Percentiles rank a stretch among this genome's conserved stretches.
These are phyloP conservation scores for Halocynthia roretzi DNA, from an alignment of 23 tunicate genomes.

Conservation along the genomic window DNA sequence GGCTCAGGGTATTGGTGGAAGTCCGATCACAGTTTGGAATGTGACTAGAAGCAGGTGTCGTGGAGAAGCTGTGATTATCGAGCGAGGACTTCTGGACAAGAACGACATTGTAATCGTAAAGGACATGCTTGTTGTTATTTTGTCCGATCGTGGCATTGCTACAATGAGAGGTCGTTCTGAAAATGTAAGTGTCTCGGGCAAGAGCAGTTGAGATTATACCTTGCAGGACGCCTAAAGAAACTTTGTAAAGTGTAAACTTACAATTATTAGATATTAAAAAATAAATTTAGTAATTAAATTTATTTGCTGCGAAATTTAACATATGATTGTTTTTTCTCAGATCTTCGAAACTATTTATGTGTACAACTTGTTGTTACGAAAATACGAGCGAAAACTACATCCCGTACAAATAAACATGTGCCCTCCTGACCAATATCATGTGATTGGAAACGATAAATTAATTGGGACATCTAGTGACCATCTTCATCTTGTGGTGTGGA, in stretches of 20 bases:
- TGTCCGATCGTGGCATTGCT: conserved; percentile 76
- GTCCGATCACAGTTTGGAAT: conserved; percentile 94
- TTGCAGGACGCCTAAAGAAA: no score
- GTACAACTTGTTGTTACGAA: conserved; percentile 65
- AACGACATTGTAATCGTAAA: conserved; percentile 83
- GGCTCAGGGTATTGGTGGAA: conserved; percentile 67
- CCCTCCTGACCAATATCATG: conserved; percentile 68
- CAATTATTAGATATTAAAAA: no score
- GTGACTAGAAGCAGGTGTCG: conserved; percentile 71
- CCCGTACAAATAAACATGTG: conserved; percentile 73
- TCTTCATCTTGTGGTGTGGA: conserved; percentile 53
- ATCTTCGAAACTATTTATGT: conserved; percentile 67
- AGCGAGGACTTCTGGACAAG: conserved; percentile 69
- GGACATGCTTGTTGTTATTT: conserved; percentile 50
- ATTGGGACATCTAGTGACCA: conserved; percentile 64
- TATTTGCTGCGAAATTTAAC: not conserved
- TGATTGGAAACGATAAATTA: conserved; percentile 45
- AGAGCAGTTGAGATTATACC: not conserved
- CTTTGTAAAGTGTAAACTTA: no score
- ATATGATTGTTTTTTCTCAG: conserved; percentile 10
- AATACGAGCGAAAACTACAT: conserved; percentile 58
- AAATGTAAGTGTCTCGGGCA: conserved; percentile 13
- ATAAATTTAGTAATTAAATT: not conserved
- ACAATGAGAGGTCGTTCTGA: conserved; percentile 33
- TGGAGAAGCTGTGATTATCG: conserved; percentile 88